Evolutionary conservation across 2,888 invertebrate genomes (phyloP).

Genomic region (Leptopterna dolabrata): DNA sequence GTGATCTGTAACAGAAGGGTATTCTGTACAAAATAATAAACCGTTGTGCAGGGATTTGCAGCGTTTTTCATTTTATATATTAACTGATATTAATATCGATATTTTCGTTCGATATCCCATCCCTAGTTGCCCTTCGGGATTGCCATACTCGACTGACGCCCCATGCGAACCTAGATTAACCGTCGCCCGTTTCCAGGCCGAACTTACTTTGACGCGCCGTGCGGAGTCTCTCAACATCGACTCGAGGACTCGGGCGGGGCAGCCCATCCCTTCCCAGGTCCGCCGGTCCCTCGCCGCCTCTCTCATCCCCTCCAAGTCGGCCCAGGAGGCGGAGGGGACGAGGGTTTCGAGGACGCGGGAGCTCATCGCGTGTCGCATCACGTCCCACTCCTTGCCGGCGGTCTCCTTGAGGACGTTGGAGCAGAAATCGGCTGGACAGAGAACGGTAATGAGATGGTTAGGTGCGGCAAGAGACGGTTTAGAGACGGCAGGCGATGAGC

Average conservation of each 20-base stretch:
- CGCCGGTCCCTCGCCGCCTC: not conserved
- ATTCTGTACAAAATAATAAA: too few species aligned
- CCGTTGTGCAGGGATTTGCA: too few species aligned
- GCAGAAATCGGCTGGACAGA: conserved; percentile 12
- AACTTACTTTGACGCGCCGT: conserved; percentile 4
- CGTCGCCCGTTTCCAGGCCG: too few species aligned
- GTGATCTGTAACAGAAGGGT: too few species aligned
- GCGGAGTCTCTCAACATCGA: not conserved
- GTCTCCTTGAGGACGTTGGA: conserved; percentile 42
- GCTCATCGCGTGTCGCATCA: conserved; percentile 32
- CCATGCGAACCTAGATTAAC: too few species aligned
- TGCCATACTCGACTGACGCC: too few species aligned
- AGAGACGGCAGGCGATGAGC: not conserved
- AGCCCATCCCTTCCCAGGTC: conserved; percentile 25
- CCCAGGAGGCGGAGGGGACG: not conserved
- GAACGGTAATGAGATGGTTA: not conserved
- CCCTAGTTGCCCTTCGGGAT: too few species aligned
- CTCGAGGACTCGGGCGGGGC: conserved; percentile 29
- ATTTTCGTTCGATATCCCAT: too few species aligned
- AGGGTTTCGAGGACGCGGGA: conserved; percentile 26
- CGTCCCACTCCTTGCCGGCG: conserved; percentile 38
- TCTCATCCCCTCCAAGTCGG: not conserved
- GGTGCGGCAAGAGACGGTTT: not conserved
- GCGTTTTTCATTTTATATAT: too few species aligned
- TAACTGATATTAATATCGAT: too few species aligned